Evolutionary conservation across 2,797 vertebrate species (phyloP), one percentile per base, ranked within the genome.

Genomic region (Lycodopsis pacificus): DNA sequence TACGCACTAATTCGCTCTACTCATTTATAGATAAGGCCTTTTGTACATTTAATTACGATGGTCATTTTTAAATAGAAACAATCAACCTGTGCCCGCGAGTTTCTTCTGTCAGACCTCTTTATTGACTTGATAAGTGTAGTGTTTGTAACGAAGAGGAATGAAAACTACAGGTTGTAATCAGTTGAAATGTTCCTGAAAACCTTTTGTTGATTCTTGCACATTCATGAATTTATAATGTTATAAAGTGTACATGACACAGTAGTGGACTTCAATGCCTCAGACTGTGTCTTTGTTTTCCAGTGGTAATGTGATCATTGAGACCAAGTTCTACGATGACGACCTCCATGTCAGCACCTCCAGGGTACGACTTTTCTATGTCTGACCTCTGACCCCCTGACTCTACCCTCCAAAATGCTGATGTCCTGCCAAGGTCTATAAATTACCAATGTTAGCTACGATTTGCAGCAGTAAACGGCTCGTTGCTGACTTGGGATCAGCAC

Each of bases 251-350:
- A 61, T 40, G 14, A 32, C 22, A 27, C 22, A 13, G 13, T 54
- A 27, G 53, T 54, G 25, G 14, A 32, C 14, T 32, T 57, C 7
- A 30, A 15, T 56, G 36, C 61, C 14, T 54, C 13, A 30, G 19
- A 30, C 1, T 46, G 4, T 63, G 30, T 78, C 71, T 88, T 73
- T 84, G 66, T 92, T 42, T 91, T 82, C 56, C 78, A 99, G 98
- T 77, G 98, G 98, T 75, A 99, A 99, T 66, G 98, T 99, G 88
- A 96, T 99, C 92, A 99, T 99, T 95, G 98, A 99, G 95, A 99
- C 98, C 76, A 99, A 99, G 94, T 99, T 99, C 95, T 99, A 93
- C 72, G 98, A 99, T 14, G 97, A 98, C 4, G 96, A 99, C 61
- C 97, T 99, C 90, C 98, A 99, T 0, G 98, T 99, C 94, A 99